A percentile compares a stretch with the other conserved stretches of the same genome.
These are phyloP conservation scores for Callipepla californica DNA, from an alignment of 2,113 vertebrate species.

Conservation along the genomic window DNA sequence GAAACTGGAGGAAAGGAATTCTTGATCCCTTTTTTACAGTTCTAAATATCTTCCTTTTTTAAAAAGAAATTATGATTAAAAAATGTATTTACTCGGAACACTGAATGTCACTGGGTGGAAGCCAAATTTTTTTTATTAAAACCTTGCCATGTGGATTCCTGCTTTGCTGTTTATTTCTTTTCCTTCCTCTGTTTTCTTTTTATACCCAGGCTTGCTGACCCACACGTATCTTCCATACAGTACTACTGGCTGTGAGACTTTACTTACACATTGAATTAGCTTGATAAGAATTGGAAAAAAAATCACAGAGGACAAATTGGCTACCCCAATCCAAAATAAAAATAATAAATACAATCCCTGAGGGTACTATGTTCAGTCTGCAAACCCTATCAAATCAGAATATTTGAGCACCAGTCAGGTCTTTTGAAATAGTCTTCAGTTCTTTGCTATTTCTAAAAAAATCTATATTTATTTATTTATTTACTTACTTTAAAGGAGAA, in stretches of 20 bases:
- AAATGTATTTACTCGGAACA: background rate
- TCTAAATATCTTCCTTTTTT: background rate
- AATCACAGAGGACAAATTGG: background rate
- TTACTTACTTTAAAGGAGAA: background rate
- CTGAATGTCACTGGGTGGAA: background rate
- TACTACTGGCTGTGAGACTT: background rate
- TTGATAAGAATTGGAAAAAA: background rate
- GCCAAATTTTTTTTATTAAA: background rate
- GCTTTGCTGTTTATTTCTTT: background rate
- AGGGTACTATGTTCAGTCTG: background rate
- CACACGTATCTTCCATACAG: background rate
- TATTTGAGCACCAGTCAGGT: background rate
- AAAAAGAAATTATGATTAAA: background rate
- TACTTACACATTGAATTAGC: background rate
- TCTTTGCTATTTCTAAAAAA: background rate
- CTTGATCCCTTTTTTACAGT: background rate
- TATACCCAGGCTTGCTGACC: background rate
- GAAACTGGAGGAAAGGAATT: background rate
- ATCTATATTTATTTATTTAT: too few relatives aligned
- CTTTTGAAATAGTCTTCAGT: background rate
- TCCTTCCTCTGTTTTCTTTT: background rate
- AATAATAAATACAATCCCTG: background rate
- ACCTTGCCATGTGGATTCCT: background rate
- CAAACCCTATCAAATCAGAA: background rate
- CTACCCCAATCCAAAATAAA: background rate